A percentile compares a stretch with the other conserved stretches of the same genome.
Conservation (phyloP, 1,140 invertebrate genomes). For the Calycopis cecrops region DNA sequence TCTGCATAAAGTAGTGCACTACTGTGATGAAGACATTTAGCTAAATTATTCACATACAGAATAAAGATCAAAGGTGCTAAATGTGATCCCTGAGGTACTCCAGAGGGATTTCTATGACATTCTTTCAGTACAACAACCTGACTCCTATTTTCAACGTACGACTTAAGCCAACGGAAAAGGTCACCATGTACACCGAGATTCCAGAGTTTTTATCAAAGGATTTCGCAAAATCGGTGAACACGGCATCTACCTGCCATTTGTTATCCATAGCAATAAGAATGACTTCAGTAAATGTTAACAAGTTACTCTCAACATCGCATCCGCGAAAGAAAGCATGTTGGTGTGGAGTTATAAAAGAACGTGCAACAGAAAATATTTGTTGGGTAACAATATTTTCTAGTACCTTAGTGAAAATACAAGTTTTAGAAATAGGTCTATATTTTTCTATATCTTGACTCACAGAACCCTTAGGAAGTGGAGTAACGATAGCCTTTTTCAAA, state of each 20-base stretch:
- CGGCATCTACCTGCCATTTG: conserved; percentile 7
- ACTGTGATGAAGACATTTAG: background rate
- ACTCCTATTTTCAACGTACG: too few relatives aligned
- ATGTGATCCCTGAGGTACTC: background rate
- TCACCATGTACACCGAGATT: conserved; percentile 6
- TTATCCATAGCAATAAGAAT: conserved; percentile 8
- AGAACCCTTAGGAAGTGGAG: background rate
- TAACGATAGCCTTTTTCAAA: background rate
- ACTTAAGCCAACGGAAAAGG: conserved; percentile 1
- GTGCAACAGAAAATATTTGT: background rate
- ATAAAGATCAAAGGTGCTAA: background rate
- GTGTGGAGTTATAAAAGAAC: background rate
- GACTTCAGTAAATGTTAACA: conserved; percentile 1
- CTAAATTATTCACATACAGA: background rate
- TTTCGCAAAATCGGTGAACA: background rate
- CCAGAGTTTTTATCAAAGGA: conserved; percentile 3
- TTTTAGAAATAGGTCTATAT: background rate
- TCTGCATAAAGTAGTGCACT: background rate
- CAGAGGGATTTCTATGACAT: conserved; percentile 3
- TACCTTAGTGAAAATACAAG: too few relatives aligned
- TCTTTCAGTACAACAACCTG: too few relatives aligned
- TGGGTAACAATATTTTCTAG: conserved; percentile 2
- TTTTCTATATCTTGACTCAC: background rate
- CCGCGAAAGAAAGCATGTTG: conserved; percentile 5
- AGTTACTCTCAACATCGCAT: background rate